Evolutionary conservation across 2,113 vertebrate species (phyloP), one percentile per base, ranked within the genome.

Genomic region (Scartelaos histophorus): DNA sequence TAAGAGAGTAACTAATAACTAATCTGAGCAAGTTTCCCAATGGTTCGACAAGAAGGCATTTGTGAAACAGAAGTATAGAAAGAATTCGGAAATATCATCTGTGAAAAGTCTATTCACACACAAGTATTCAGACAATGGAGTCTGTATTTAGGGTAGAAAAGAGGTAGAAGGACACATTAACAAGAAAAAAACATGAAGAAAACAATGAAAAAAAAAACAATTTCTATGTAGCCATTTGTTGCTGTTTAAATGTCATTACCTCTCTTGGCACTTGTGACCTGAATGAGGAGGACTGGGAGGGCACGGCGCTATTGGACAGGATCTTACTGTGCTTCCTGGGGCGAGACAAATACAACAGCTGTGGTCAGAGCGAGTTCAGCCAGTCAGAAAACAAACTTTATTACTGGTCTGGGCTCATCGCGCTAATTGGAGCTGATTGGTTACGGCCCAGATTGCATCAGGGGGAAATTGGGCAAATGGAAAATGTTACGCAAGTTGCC

Each of bases 321-420:
- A 98, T 94, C 93, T 96, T 97, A 91, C 96, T 98, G 94, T 97
- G 97, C 80, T 98, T 98, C 92, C 97, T 98, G 82, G 35, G 82
- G 70, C 81, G 21, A 74, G 17, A 11, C n/a, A 22, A 66, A 49
- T 7, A 13, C 21, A 65, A 62, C n/a, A 17, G 19, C 67, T 34
- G 62, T 62, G 13, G 57, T 75, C 34, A 69, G 66, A 74, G 1
- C 68, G 66, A 7, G n/a, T 73, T 51, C n/a, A 61, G n/a, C 34
- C 19, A 45, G 69, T 60, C 38, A 46, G 53, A 43, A 58, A 54
- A 61, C 15, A 0, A 12, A 61, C 46, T 1, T 29, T 54, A 71
- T 43, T 22, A 58, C n/a, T 21, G 47, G 3, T 34, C 29, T 10
- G 29, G 58, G 54, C 10, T 43, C 57, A 7, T 62, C 29, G 15